Evolutionary conservation across 2,113 vertebrate species (phyloP).

Genomic region (Columba livia): DNA sequence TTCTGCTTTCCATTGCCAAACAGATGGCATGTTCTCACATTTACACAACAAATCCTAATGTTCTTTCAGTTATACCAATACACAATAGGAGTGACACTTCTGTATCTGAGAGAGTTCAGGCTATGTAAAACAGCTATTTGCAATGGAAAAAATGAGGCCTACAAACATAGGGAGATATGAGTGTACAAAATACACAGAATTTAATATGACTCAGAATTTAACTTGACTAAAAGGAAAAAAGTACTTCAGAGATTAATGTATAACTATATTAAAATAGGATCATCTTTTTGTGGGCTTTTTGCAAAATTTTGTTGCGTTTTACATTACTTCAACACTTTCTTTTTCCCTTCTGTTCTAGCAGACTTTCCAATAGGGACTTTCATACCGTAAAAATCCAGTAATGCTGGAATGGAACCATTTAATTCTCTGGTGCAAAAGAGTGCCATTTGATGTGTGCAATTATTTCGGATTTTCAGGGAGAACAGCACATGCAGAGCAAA

Average conservation of each 20-base stretch:
- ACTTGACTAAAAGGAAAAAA: not conserved
- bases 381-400: not conserved
- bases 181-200: not conserved
- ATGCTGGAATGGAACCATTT: not conserved
- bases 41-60: conserved; percentile 58
- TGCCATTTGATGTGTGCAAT: not conserved
- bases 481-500: not conserved
- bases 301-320: not conserved
- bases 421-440: not conserved
- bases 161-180: not conserved
- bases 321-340: not conserved
- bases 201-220: not conserved
- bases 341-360: not conserved
- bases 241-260: not conserved
- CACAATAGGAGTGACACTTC: conserved; percentile 22
- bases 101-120: not conserved
- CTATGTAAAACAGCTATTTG: conserved; percentile 18
- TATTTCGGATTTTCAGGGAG: not conserved
- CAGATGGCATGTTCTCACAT: conserved; percentile 62
- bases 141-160: not conserved
- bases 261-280: not conserved
- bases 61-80: conserved; percentile 27
- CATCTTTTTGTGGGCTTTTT: not conserved
- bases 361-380: not conserved
- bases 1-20: conserved; percentile 53